phyloP scores from a whole-genome alignment of 2,888 invertebrate genomes.

The Selenia dentaria region DNA sequence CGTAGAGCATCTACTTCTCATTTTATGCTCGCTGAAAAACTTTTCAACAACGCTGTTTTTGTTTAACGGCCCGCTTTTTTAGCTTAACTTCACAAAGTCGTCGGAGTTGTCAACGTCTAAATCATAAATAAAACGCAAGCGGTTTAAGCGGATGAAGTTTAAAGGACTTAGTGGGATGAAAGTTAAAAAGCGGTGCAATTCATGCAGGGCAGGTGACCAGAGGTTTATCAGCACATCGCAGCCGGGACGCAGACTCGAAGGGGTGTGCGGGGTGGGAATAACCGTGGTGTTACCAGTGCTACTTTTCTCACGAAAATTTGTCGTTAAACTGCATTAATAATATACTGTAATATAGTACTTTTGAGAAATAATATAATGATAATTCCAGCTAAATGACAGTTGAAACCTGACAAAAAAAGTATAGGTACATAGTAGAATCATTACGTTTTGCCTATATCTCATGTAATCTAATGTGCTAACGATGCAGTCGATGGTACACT shows the following conservation, averaged over 20 bases:
- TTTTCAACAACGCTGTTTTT: conserved; percentile 23
- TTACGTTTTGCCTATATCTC: no score
- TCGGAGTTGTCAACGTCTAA: conserved; percentile 70
- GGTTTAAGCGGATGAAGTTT: conserved; percentile 77
- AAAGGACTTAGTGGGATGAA: conserved; percentile 74
- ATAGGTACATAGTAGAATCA: no score
- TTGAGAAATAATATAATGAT: no score
- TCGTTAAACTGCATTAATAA: no score
- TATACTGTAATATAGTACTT: no score
- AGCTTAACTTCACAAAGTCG: conserved; percentile 59
- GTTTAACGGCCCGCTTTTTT: conserved; percentile 35
- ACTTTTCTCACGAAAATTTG: conserved; percentile 9
- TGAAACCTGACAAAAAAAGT: no score
- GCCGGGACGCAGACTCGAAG: conserved; percentile 37
- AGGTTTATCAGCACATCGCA: conserved; percentile 76
- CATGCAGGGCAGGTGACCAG: conserved; percentile 82
- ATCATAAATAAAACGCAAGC: conserved; percentile 76
- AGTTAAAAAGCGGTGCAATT: conserved; percentile 83
- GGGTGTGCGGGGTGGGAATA: conserved; percentile 29
- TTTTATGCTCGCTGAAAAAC: conserved; percentile 26
- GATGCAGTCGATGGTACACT: no score
- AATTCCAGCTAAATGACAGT: no score
- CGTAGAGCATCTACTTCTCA: conserved; percentile 21
- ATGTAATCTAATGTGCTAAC: no score
- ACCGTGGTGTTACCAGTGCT: conserved; percentile 9